Base-by-base conservation (phyloP, 2,888 invertebrate species). In the Julus scanicus region DNA sequence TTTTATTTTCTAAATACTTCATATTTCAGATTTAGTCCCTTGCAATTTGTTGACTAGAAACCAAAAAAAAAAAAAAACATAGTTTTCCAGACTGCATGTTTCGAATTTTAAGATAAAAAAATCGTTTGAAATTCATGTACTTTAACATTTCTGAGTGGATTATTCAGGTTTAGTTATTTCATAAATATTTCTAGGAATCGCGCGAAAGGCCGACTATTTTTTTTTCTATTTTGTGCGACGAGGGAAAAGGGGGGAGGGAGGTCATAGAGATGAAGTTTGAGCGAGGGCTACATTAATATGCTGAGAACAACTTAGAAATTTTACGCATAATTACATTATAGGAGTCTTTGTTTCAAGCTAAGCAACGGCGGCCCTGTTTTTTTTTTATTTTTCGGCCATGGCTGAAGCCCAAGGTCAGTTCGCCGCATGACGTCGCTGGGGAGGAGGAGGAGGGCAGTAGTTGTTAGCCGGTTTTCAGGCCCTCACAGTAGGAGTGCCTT, bases 261-360 rank as follows among this genome's bases (percentile, higher is more conserved):
- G 86, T 86, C 57, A 85, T 15, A 86, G 86, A 86, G 86, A 86
- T 80, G 63, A 15, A 63, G 63, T 63, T 29, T 63, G 63, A 63
- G n/a, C 63, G 63, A 63, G 63, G 63, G 63, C n/a, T 63, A 37
- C 80, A 80, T 80, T 80, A 80, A 80, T 80, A 80, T 80, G 80
- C 80, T 80, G 80, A 39, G 80, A 80, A 80, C 80, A 80, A 80
- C 80, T 80, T 80, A 80, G 80, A 80, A 80, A 80, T 80, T 80
- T 29, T 80, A 15, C 80, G 80, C 80, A 80, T 80, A 80, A 80
- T 80, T 80, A 80, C 80, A 29, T 80, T 80, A 80, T 13, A 80
- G 80, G 80, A 80, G 80, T 37, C 80, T 80, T 80, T 80, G 80
- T 80, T 80, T 80, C 80, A 80, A 80, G 80, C 80, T 80, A 80